A percentile compares a stretch with the other conserved stretches of the same genome.
These are phyloP conservation scores for Bergia sp. DNA, from an alignment of 92 coral and sea anemone species.

Conservation along the genomic window DNA sequence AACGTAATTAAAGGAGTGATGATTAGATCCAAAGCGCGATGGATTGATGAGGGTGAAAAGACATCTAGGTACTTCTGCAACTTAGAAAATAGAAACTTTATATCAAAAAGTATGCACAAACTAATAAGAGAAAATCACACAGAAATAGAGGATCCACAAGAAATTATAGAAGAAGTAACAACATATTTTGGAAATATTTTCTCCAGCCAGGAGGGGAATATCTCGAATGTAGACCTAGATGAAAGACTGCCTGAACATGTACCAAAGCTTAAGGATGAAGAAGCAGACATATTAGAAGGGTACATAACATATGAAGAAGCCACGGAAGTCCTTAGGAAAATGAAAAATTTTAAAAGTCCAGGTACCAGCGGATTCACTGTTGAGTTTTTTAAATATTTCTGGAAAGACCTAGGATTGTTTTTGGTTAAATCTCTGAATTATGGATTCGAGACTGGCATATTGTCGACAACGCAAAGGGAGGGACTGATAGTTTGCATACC, in stretches of 20 bases:
- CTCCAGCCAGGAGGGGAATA: background rate
- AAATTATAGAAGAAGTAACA: background rate
- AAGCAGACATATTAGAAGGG: background rate
- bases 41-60: constrained; percentile 10
- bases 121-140: constrained; percentile 12
- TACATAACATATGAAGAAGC: constrained; percentile 11
- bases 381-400: background rate
- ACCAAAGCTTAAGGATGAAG: background rate
- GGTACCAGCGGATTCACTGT: constrained; percentile 7
- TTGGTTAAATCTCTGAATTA: background rate
- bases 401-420: background rate
- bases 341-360: constrained; percentile 6
- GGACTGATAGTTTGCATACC: constrained; percentile 8
- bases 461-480: constrained; percentile 8
- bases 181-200: background rate
- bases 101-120: constrained; percentile 8
- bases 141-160: constrained; percentile 5
- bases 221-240: background rate
- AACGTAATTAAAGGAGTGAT: constrained; percentile 3
- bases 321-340: background rate
- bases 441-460: constrained; percentile 2
- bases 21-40: constrained; percentile 9
- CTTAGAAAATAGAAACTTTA: background rate
- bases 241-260: background rate
- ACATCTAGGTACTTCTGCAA: background rate